Conservation (phyloP, 2,113 vertebrate species). For the Tylochromis polylepis region DNA sequence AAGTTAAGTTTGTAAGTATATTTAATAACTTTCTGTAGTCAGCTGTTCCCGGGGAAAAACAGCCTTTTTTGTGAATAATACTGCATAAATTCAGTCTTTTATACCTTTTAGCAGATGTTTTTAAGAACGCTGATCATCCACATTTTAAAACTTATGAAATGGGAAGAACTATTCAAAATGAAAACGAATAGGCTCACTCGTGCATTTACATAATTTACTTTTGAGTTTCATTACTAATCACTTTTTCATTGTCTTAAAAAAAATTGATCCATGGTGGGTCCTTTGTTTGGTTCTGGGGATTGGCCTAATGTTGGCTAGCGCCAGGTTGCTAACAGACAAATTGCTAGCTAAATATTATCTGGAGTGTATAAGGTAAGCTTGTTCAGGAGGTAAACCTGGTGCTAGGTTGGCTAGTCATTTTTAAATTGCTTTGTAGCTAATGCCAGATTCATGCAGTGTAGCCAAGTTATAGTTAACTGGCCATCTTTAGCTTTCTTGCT, state of each 20-base stretch:
- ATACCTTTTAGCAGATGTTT: neutral
- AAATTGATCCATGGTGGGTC: accelerated
- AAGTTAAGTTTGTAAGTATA: neutral
- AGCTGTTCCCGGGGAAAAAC: accelerated
- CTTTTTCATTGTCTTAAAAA: neutral
- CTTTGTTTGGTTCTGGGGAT: neutral
- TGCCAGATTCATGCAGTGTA: neutral
- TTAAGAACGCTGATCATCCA: neutral
- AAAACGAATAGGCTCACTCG: neutral
- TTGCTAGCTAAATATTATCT: neutral
- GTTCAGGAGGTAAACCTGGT: no score
- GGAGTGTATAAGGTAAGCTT: neutral
- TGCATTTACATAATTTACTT: neutral
- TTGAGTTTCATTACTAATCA: accelerated
- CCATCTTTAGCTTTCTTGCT: neutral
- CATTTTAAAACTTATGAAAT: neutral
- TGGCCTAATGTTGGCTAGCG: neutral
- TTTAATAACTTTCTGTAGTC: neutral
- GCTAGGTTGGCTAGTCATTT: neutral
- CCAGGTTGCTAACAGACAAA: neutral
- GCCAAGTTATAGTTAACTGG: neutral
- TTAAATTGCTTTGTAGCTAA: neutral
- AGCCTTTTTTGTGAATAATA: accelerated
- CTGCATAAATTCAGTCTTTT: neutral
- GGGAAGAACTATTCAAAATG: neutral